These are phyloP conservation scores for Oscheius myriophilus DNA, from an alignment of 2,888 invertebrate genomes.

Conservation along the genomic window DNA sequence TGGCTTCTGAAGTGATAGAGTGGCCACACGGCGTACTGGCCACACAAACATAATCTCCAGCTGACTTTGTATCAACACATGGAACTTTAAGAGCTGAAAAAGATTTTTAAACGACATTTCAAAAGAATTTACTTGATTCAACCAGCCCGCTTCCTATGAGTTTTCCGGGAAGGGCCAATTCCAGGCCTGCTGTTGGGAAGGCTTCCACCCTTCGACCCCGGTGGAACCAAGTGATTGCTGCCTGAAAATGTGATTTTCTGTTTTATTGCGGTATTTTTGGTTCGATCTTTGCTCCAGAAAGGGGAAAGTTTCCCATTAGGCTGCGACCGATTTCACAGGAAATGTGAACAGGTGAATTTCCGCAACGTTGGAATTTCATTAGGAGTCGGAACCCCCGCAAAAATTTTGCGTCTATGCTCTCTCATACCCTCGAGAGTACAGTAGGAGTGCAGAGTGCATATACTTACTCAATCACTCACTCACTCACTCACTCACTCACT, in stretches of 20 bases:
- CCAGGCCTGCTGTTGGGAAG: slow-evolving; percentile 37
- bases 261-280: not conserved
- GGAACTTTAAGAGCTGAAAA: slow-evolving; percentile 35
- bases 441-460: too few relatives aligned
- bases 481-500: too few relatives aligned
- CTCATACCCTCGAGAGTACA: too few relatives aligned
- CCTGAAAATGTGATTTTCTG: slow-evolving; percentile 25
- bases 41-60: slow-evolving; percentile 47
- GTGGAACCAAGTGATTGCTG: slow-evolving; percentile 42
- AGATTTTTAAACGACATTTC: not conserved
- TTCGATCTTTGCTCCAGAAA: too few relatives aligned
- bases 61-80: slow-evolving; percentile 40
- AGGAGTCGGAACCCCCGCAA: too few relatives aligned
- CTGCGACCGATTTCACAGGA: too few relatives aligned
- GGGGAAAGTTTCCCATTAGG: too few relatives aligned
- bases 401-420: too few relatives aligned
- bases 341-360: too few relatives aligned
- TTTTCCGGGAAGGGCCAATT: slow-evolving; percentile 32
- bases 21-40: slow-evolving; percentile 42
- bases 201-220: slow-evolving; percentile 36
- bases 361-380: too few relatives aligned
- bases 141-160: slow-evolving; percentile 40
- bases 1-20: slow-evolving; percentile 35
- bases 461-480: too few relatives aligned
- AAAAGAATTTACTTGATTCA: slow-evolving; percentile 30